Evolutionary conservation across 1,140 invertebrate species (phyloP).

Genomic region (Lepeophtheirus salmonis): DNA sequence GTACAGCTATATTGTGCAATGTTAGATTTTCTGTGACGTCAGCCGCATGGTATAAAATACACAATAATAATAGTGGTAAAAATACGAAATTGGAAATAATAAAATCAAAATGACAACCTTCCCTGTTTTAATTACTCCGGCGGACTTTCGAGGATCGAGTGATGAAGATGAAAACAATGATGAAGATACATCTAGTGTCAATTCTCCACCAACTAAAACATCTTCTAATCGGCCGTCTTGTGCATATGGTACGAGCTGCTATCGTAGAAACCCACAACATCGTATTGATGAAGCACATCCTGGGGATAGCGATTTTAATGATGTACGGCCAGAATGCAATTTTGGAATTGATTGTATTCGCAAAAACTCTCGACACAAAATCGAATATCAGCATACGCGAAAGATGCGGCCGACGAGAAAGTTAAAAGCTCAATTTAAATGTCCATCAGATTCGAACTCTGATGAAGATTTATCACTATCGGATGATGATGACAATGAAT

Average conservation of each 20-base stretch:
- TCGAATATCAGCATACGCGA: slow-evolving; percentile 31
- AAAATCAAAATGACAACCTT: neutral
- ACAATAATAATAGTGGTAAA: no score
- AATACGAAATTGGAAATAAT: no score
- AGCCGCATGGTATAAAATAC: no score
- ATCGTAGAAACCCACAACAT: slow-evolving; percentile 25
- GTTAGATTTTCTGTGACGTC: no score
- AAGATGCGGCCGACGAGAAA: slow-evolving; percentile 17
- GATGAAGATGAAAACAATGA: neutral
- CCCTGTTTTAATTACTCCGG: neutral
- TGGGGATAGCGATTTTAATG: slow-evolving; percentile 34
- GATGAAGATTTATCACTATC: neutral
- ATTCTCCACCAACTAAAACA: neutral
- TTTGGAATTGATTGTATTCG: slow-evolving; percentile 34
- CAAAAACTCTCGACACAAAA: slow-evolving; percentile 31
- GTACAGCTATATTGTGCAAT: no score
- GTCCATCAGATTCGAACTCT: neutral
- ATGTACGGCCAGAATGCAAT: slow-evolving; percentile 31
- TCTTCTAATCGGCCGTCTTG: neutral
- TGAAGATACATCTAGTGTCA: neutral
- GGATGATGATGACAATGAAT: neutral
- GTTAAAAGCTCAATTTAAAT: slow-evolving; percentile 17
- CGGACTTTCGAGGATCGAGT: neutral
- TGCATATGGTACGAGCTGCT: neutral
- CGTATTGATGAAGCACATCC: slow-evolving; percentile 27